Conservation (phyloP, 2,113 vertebrate species). For the Paraplagusia blochii region DNA sequence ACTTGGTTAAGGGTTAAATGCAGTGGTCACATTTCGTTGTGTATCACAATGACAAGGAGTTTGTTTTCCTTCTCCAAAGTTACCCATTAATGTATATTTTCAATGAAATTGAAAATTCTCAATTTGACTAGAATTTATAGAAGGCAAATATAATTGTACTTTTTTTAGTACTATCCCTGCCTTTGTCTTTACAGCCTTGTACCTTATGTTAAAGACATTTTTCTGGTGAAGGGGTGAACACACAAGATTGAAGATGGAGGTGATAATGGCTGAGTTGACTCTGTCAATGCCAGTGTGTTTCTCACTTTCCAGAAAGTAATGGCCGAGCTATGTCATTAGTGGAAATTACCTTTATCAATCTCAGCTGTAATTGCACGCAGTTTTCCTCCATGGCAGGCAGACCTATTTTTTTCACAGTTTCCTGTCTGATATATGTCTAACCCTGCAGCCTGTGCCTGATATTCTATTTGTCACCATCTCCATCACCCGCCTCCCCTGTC, state of each 20-base stretch:
- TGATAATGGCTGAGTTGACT: slow-evolving; percentile 28
- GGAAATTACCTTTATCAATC: slow-evolving; percentile 50
- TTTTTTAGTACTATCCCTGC: no score
- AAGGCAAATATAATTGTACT: no score
- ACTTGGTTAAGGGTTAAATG: no score
- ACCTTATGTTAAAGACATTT: slow-evolving; percentile 21
- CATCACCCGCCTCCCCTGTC: neutral
- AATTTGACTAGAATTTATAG: no score
- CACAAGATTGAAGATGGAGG: slow-evolving; percentile 38
- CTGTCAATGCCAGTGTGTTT: slow-evolving; percentile 20
- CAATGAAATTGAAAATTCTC: no score
- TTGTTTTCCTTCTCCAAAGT: no score
- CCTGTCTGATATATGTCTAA: slow-evolving; percentile 32
- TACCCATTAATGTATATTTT: no score
- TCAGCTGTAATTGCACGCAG: slow-evolving; percentile 17
- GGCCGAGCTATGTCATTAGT: slow-evolving; percentile 38
- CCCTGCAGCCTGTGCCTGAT: neutral
- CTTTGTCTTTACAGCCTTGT: no score
- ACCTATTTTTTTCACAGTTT: slow-evolving; percentile 18
- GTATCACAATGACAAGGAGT: no score
- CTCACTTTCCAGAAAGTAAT: slow-evolving; percentile 38
- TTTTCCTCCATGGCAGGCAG: slow-evolving; percentile 19
- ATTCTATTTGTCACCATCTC: slow-evolving; percentile 25
- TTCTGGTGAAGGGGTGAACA: slow-evolving; percentile 20
- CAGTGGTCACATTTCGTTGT: no score